Conservation (phyloP, 2,113 vertebrate species). For the Zeus faber region DNA sequence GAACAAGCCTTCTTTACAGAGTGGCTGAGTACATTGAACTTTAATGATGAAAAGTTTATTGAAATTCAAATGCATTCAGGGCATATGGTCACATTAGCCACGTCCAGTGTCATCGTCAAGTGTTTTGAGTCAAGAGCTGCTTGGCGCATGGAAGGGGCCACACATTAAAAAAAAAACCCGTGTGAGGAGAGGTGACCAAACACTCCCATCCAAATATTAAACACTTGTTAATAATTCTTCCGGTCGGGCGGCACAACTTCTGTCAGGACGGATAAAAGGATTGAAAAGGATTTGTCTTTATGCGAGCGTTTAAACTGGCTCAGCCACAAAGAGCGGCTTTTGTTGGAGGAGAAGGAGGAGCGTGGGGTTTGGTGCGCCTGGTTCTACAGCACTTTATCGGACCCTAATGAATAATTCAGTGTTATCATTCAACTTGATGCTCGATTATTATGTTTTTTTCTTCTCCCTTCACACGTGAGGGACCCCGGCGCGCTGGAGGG, state of each 20-base stretch:
- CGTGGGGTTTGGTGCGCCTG: slow-evolving; percentile 60
- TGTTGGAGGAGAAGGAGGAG: slow-evolving; percentile 53
- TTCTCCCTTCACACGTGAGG: slow-evolving; percentile 79
- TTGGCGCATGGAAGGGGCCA: slow-evolving; percentile 26
- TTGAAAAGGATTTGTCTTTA: slow-evolving; percentile 71
- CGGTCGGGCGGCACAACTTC: slow-evolving; percentile 64
- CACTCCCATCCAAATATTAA: slow-evolving; percentile 82
- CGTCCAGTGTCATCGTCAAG: slow-evolving; percentile 45
- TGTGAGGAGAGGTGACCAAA: slow-evolving; percentile 60
- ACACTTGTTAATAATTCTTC: slow-evolving; percentile 82
- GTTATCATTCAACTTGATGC: slow-evolving; percentile 84
- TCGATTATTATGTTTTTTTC: slow-evolving; percentile 82
- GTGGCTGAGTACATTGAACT: slow-evolving; percentile 19
- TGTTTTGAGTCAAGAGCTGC: slow-evolving; percentile 21
- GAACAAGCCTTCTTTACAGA: slow-evolving; percentile 13
- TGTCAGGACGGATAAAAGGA: slow-evolving; percentile 66
- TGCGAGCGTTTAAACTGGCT: slow-evolving; percentile 68
- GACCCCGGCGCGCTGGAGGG: slow-evolving; percentile 64
- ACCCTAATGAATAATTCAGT: slow-evolving; percentile 92
- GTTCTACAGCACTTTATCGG: slow-evolving; percentile 78
- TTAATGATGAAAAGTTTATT: slow-evolving; percentile 27
- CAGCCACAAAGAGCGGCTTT: slow-evolving; percentile 75
- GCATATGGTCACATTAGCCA: slow-evolving; percentile 41
- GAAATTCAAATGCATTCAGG: slow-evolving; percentile 45
- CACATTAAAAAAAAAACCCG: slow-evolving; percentile 23